Evolutionary conservation across 2,888 invertebrate genomes (phyloP), one percentile per base, ranked within the genome.

Genomic region (Rosalia funebris): DNA sequence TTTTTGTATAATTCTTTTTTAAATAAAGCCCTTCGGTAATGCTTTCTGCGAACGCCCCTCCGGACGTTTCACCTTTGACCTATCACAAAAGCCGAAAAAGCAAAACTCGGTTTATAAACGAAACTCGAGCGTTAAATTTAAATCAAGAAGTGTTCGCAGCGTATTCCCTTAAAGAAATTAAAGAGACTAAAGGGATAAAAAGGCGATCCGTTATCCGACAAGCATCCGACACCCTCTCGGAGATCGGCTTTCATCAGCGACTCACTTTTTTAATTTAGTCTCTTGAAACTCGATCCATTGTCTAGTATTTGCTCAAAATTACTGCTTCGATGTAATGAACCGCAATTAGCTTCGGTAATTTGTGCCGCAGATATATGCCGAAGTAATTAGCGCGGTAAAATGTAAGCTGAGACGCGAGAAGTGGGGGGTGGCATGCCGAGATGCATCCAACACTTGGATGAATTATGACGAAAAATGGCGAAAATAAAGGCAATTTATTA

Each of bases 211-310:
- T 41, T 41, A 41, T 17, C 4, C 3, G 17, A 41, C 41, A 41
- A 41, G 41, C 14, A 16, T 15, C 41, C 41, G n/a, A 41, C 44
- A 25, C 20, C 25, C 25, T 12, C 44, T 44, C 20, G 20, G 44
- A 44, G 19, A 46, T 46, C 46, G 15, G 12, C 19, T 48, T 48
- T 16, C 48, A 20, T 37, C 37, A 48, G 37, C 48, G n/a, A 12
- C 25, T 25, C 44, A 11, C 12, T 19, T 48, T 37, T 36, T 48
- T 48, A 48, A 48, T 48, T 48, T 48, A 37, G 11, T 48, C 48
- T 34, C 48, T 37, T 10, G 48, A 36, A 48, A 48, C 48, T 17
- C 48, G 12, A 48, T 48, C 48, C 48, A 48, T 37, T 48, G 48
- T 48, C 37, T 37, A 20, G 19, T 20, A 20, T 48, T 48, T 48